Conservation (phyloP, 2,113 vertebrate genomes). For the Salvelinus namaycush region DNA sequence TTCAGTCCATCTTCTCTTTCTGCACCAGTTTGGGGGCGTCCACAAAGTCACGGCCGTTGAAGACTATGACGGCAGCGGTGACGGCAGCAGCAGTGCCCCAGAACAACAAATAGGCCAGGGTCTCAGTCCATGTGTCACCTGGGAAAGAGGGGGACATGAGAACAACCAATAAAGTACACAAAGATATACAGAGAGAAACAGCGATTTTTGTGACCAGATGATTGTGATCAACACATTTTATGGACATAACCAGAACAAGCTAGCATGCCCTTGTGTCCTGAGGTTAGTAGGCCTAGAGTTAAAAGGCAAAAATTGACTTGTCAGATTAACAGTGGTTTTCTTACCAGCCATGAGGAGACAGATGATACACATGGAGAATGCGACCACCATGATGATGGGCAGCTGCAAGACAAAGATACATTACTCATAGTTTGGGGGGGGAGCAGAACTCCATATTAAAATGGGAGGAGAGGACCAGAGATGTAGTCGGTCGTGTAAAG, state of each 20-base stretch:
- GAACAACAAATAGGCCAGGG: conserved; percentile 91
- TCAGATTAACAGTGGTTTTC: conserved; percentile 44
- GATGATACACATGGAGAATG: conserved; percentile 98
- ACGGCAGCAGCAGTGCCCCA: conserved; percentile 90
- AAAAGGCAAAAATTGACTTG: too few relatives aligned
- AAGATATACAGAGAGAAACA: not conserved
- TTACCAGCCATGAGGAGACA: conserved; percentile 95
- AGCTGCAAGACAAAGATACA: conserved; percentile 73
- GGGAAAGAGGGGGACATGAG: conserved; percentile 3
- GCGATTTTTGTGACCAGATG: not conserved
- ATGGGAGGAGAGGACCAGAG: not conserved
- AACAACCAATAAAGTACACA: not conserved
- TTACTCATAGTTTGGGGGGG: not conserved
- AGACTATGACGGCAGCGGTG: conserved; percentile 91
- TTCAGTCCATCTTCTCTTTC: conserved; percentile 99
- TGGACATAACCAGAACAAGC: not conserved
- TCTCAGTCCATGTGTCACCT: conserved; percentile 97
- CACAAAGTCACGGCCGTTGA: conserved; percentile 95
- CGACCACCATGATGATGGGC: conserved; percentile 95
- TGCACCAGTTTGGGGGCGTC: conserved; percentile 94
- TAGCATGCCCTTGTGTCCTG: too few relatives aligned
- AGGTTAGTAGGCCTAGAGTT: not conserved
- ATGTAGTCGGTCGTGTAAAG: not conserved
- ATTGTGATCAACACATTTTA: not conserved
- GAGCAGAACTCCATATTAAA: not conserved